Base-by-base conservation (phyloP, 2,797 vertebrate species). In the Hephaestus fuliginosus region DNA sequence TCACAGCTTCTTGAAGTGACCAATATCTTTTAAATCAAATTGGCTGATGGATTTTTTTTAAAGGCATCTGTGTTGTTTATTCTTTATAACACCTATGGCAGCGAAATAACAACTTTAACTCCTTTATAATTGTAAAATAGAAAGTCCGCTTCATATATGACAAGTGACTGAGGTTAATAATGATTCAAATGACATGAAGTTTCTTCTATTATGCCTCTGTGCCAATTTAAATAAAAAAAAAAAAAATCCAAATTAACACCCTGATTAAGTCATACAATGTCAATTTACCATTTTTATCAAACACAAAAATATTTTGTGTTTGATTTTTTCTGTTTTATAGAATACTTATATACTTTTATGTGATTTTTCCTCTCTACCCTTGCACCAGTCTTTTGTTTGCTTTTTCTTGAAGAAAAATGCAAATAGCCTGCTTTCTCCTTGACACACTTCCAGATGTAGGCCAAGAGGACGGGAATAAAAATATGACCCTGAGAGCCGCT, bases 1-100 rank as follows among this genome's bases (percentile, higher is more conserved):
- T 88, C 18, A 58, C 78, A 73, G 65, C 51, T 25, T 53, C 30
- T 30, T 46, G 12, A 76, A 51, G 28, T 57, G 41, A 61, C 57
- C 55, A 57, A 30, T 76, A 66, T 64, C 70, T 75, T 48, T 72
- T 7, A 56, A 73, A 83, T 85, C 51, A 44, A 69, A 81, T 77
- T 52, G 49, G 4, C 39, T 52, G 9, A 20, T 11, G 15, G 44
- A 66, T 76, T 62, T 43, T 25, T 48, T 55, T 62, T 43, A 43
- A 71, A 44, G n/a, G 51, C 13, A 51, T 64, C 72, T 14, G 13
- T 72, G 33, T 53, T 68, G 33, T 57, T 67, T 44, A 51, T 74
- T 39, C 28, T 13, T 41, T 15, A 70, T n/a, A 74, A 69, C 72
- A 0, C 4, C 11, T 53, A 17, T 15, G 25, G 49, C 22, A 1